These are phyloP conservation scores for Anthopleura xanthogrammica DNA, from an alignment of 92 coral and sea anemone species.

Conservation along the genomic window DNA sequence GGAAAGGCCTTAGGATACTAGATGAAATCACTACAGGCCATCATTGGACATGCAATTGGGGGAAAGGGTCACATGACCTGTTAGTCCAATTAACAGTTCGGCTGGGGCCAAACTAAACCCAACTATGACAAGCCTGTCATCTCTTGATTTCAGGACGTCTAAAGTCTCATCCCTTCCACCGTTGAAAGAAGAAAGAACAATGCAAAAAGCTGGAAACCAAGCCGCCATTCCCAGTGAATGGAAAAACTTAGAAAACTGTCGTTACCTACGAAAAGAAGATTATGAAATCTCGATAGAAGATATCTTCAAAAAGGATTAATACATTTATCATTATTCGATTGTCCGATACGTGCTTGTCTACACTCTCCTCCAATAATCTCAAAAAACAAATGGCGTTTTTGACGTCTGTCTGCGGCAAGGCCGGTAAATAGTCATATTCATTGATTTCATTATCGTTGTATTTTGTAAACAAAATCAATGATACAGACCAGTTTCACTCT, in stretches of 20 bases:
- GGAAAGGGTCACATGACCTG: neutral
- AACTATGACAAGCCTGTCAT: no score
- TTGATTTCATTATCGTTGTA: no score
- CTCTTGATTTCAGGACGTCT: neutral
- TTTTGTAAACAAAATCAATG: no score
- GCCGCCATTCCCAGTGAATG: constrained; percentile 30
- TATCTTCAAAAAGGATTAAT: constrained; percentile 58
- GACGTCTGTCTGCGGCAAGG: no score
- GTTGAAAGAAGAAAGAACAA: constrained; percentile 47
- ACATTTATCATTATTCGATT: neutral
- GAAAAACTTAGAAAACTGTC: constrained; percentile 62
- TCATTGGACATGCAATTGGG: no score
- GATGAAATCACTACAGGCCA: no score
- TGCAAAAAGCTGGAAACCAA: constrained; percentile 14
- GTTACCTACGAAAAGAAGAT: constrained; percentile 66
- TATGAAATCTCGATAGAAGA: constrained; percentile 65
- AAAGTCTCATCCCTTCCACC: constrained; percentile 56
- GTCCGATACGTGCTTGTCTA: neutral
- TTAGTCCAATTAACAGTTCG: neutral
- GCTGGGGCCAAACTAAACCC: no score
- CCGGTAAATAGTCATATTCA: no score
- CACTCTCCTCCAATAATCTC: no score
- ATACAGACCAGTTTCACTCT: no score
- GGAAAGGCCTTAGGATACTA: no score
- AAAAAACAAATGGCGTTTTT: no score